Evolutionary conservation across 2,113 vertebrate genomes (phyloP).

Genomic region (Neofelis nebulosa): DNA sequence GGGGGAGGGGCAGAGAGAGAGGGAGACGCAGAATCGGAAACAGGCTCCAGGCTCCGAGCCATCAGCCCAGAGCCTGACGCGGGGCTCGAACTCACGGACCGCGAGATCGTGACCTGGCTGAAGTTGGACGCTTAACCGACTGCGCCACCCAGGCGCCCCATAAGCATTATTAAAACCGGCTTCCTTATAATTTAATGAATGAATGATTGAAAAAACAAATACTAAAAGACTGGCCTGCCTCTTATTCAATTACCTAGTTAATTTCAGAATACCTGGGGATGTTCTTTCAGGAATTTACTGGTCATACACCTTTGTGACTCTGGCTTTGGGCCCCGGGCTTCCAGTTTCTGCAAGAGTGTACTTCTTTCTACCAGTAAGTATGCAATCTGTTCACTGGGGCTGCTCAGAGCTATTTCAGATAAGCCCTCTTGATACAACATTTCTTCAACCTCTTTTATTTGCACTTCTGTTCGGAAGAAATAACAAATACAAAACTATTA

Average conservation of each 20-base stretch:
- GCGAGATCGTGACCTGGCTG: no score
- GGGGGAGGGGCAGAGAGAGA: no score
- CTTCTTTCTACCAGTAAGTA: slow-evolving; percentile 91
- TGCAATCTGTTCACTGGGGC: slow-evolving; percentile 89
- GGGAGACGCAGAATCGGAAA: no score
- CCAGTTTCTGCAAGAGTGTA: slow-evolving; percentile 87
- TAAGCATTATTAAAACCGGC: neutral
- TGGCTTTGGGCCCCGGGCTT: slow-evolving; percentile 84
- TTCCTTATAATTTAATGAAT: neutral
- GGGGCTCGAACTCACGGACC: no score
- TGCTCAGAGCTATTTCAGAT: slow-evolving; percentile 87
- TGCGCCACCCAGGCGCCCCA: no score
- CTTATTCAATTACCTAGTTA: neutral
- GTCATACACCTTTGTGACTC: slow-evolving; percentile 78
- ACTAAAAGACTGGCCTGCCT: neutral
- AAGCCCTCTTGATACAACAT: slow-evolving; percentile 92
- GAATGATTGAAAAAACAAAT: neutral
- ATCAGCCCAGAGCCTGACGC: no score
- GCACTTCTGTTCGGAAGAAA: slow-evolving; percentile 85
- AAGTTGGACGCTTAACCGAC: no score
- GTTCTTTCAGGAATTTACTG: slow-evolving; percentile 74
- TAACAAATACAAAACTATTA: slow-evolving; percentile 44
- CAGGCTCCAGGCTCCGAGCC: no score
- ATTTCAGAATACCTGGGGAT: slow-evolving; percentile 86
- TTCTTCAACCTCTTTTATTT: slow-evolving; percentile 91